Percentiles rank a stretch among this genome's conserved stretches.
phyloP scores from a whole-genome alignment of 2,113 vertebrate genomes.

The Arenaria interpres region DNA sequence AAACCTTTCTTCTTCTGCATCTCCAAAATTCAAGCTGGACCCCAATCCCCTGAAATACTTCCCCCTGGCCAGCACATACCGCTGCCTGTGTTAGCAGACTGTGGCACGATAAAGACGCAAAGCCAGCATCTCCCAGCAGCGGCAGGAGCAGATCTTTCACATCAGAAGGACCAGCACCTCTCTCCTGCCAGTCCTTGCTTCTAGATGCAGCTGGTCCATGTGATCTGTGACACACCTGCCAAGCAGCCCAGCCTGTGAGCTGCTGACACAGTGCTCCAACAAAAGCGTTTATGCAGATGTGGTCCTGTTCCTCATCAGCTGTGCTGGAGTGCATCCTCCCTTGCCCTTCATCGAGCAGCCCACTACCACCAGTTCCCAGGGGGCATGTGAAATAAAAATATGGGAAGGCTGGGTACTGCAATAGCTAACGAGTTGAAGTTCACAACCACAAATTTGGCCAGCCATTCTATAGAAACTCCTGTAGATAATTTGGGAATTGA shows the following conservation, averaged over 20 bases:
- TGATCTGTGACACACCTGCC: background rate
- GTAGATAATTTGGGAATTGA: background rate
- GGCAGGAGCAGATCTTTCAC: background rate
- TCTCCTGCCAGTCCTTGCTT: background rate
- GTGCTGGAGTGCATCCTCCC: background rate
- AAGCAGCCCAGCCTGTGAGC: background rate
- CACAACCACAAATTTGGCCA: background rate
- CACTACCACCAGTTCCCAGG: background rate
- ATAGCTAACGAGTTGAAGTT: background rate
- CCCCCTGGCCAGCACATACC: background rate
- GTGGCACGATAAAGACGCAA: background rate
- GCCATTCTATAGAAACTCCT: background rate
- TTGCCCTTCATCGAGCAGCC: background rate
- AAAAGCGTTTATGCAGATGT: background rate
- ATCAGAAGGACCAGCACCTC: background rate
- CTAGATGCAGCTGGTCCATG: background rate
- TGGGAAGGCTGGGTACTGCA: rapidly evolving
- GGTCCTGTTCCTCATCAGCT: background rate
- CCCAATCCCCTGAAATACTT: background rate
- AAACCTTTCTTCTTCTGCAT: background rate
- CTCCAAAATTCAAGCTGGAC: background rate
- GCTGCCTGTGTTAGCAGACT: background rate
- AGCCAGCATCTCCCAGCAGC: background rate
- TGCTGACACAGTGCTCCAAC: background rate
- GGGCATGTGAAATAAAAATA: background rate